These are phyloP conservation scores for Lydus trimaculatus DNA, from an alignment of 2,888 invertebrate species.

Conservation along the genomic window DNA sequence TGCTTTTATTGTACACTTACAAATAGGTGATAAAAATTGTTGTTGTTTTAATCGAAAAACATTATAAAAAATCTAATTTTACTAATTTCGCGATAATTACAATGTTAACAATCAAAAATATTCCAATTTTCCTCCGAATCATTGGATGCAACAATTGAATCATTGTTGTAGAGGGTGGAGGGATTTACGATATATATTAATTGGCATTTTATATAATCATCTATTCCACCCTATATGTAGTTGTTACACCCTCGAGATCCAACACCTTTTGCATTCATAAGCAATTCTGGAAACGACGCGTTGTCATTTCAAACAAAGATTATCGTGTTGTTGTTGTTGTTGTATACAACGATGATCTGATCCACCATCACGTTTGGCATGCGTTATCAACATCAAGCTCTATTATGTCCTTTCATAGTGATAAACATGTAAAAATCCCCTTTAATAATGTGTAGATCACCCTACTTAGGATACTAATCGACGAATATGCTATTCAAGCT, in stretches of 20 bases:
- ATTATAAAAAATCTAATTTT: too few species aligned
- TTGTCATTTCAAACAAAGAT: constrained; percentile 56
- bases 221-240: background rate
- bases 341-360: constrained; percentile 32
- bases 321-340: constrained; percentile 43
- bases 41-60: background rate
- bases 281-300: constrained; percentile 58
- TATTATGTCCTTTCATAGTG: constrained; percentile 44
- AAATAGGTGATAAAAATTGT: background rate
- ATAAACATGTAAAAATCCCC: constrained; percentile 26
- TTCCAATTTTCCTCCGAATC: too few species aligned
- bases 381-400: constrained; percentile 44
- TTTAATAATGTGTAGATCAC: constrained; percentile 23
- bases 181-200: background rate
- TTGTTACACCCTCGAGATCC: constrained; percentile 42
- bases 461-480: constrained; percentile 48
- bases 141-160: too few species aligned
- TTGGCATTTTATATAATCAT: background rate
- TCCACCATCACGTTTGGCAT: constrained; percentile 43
- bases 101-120: too few species aligned
- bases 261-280: constrained; percentile 60
- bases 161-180: background rate
- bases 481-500: constrained; percentile 47
- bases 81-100: too few species aligned
- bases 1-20: background rate